Percentiles rank a stretch among this genome's conserved stretches.
These are phyloP conservation scores for Lordiphosa fenestrarum DNA, from an alignment of 2,888 invertebrate genomes.

Conservation along the genomic window DNA sequence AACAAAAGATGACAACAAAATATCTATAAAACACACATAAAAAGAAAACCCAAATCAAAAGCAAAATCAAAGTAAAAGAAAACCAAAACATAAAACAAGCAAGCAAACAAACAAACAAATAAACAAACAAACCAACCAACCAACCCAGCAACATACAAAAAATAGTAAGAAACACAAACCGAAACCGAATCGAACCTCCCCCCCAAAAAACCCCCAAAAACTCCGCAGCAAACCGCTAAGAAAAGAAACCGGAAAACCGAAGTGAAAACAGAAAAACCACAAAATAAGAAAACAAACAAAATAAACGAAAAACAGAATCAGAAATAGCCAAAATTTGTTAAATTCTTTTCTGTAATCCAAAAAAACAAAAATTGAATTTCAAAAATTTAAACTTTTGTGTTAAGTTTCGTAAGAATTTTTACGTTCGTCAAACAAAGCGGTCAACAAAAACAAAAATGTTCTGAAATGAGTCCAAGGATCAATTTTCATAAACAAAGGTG, in stretches of 20 bases:
- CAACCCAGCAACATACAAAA: slow-evolving; percentile 15
- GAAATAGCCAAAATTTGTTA: slow-evolving; percentile 76
- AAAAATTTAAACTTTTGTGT: slow-evolving; percentile 59
- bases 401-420: slow-evolving; percentile 65
- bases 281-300: slow-evolving; percentile 28
- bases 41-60: slow-evolving; percentile 37
- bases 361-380: slow-evolving; percentile 13
- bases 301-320: slow-evolving; percentile 40
- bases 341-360: slow-evolving; percentile 58
- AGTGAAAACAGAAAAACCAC: slow-evolving; percentile 57
- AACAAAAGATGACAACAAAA: slow-evolving; percentile 17
- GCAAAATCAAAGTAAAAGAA: slow-evolving; percentile 9
- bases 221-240: slow-evolving; percentile 7
- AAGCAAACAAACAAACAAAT: slow-evolving; percentile 30
- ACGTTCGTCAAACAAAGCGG: slow-evolving; percentile 60
- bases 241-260: slow-evolving; percentile 35
- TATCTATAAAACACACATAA: slow-evolving; percentile 24
- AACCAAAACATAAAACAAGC: slow-evolving; percentile 29
- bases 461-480: slow-evolving; percentile 29
- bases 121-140: slow-evolving; percentile 35
- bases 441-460: slow-evolving; percentile 39
- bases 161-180: slow-evolving; percentile 22
- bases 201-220: slow-evolving; percentile 1
- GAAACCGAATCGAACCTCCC: slow-evolving; percentile 14
- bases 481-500: slow-evolving; percentile 29